Evolutionary conservation across 2,797 vertebrate species (phyloP).

Genomic region (Onychomys leucogaster): DNA sequence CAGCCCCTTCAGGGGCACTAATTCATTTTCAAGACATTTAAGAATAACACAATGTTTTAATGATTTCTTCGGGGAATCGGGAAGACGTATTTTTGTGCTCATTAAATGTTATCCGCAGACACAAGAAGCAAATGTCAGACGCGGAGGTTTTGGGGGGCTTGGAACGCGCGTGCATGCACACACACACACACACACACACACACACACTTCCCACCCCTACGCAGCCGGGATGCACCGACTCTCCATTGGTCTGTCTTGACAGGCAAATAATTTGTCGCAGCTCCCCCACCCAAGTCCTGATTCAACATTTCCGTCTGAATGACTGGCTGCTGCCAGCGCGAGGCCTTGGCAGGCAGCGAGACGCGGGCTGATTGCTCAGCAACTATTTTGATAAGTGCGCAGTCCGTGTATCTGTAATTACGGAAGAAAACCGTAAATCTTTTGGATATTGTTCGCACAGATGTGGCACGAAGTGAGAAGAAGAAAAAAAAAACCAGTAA

Average conservation of each 20-base stretch:
- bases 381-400: slow-evolving; percentile 92
- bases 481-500: slow-evolving; percentile 86
- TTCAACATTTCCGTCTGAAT: slow-evolving; percentile 87
- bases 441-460: slow-evolving; percentile 92
- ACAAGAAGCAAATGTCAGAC: slow-evolving; percentile 87
- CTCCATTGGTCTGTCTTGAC: slow-evolving; percentile 82
- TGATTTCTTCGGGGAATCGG: slow-evolving; percentile 89
- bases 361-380: slow-evolving; percentile 90
- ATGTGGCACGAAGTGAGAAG: slow-evolving; percentile 89
- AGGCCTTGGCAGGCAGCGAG: slow-evolving; percentile 87
- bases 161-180: rapidly evolving
- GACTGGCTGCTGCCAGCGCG: slow-evolving; percentile 90
- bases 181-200: no score
- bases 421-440: slow-evolving; percentile 91
- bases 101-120: slow-evolving; percentile 87
- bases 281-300: slow-evolving; percentile 86
- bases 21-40: slow-evolving; percentile 90
- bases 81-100: slow-evolving; percentile 88
- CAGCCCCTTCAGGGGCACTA: slow-evolving; percentile 86
- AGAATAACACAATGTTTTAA: slow-evolving; percentile 90
- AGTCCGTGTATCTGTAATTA: slow-evolving; percentile 92
- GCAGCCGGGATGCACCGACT: not conserved
- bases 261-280: slow-evolving; percentile 85
- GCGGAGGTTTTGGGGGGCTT: slow-evolving; percentile 50
- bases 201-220: slow-evolving; percentile 12